These are phyloP conservation scores for Ceyx margarethae DNA, from an alignment of 2,113 vertebrate genomes.

Conservation along the genomic window DNA sequence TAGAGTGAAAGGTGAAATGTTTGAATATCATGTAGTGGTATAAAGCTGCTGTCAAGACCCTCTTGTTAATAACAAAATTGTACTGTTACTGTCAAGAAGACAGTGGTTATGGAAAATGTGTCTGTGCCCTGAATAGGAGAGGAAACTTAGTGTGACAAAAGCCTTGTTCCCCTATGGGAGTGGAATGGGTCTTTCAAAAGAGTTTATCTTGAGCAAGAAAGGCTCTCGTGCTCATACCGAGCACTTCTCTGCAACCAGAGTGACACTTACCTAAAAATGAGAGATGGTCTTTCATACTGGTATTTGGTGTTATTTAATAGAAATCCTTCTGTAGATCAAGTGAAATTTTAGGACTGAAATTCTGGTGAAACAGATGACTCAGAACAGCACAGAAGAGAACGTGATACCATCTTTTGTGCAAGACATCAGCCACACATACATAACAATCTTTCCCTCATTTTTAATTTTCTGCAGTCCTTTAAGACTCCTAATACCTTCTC, in stretches of 20 bases:
- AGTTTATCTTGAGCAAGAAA: background rate
- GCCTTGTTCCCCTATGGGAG: background rate
- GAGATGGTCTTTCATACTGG: background rate
- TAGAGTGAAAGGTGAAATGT: background rate
- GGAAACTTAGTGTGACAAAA: background rate
- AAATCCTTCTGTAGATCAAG: background rate
- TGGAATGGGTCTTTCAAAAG: background rate
- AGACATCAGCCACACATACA: background rate
- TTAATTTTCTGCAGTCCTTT: background rate
- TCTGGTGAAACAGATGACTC: background rate
- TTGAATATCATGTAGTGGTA: background rate
- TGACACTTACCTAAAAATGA: background rate
- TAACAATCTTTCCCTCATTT: background rate
- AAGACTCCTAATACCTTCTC: background rate
- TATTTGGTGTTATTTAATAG: background rate
- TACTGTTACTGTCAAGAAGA: background rate
- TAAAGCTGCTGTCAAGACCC: slow-evolving; percentile 15
- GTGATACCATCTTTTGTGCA: background rate
- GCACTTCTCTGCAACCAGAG: background rate
- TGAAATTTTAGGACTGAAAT: background rate
- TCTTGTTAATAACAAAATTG: slow-evolving; percentile 4
- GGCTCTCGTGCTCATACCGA: background rate
- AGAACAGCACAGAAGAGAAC: background rate
- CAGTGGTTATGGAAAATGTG: background rate
- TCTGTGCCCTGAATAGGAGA: slow-evolving; percentile 32